Conservation (phyloP, 2,113 vertebrate species). For the Neolamprologus modestus region DNA sequence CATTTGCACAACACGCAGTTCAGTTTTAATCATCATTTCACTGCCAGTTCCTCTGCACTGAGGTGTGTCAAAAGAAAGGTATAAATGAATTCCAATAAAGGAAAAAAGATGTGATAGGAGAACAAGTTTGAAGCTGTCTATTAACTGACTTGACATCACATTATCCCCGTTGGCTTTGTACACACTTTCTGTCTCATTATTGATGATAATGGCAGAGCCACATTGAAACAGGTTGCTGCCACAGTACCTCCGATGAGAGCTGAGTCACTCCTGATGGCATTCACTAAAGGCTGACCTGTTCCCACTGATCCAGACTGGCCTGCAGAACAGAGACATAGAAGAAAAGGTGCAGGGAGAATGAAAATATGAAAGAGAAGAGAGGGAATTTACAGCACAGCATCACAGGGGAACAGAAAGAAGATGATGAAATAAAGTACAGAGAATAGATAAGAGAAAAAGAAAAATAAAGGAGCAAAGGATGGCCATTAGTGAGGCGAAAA, state of each 20-base stretch:
- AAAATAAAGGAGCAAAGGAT: background rate
- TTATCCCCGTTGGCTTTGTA: background rate
- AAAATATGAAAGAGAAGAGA: background rate
- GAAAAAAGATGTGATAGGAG: background rate
- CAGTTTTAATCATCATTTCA: background rate
- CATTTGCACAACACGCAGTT: background rate
- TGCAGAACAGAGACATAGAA: slow-evolving; percentile 50
- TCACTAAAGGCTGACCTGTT: slow-evolving; percentile 78
- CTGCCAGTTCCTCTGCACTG: background rate
- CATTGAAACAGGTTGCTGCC: background rate
- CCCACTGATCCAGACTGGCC: slow-evolving; percentile 84
- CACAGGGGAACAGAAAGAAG: background rate
- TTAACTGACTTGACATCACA: background rate
- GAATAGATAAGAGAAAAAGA: background rate
- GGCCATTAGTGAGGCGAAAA: background rate
- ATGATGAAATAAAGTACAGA: background rate
- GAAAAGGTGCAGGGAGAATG: background rate
- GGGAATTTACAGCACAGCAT: background rate
- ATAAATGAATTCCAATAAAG: background rate
- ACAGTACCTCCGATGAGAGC: slow-evolving; percentile 89
- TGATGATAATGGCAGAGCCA: background rate
- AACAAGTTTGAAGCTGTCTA: background rate
- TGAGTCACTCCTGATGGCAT: slow-evolving; percentile 81
- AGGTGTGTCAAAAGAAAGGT: background rate
- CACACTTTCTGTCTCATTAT: background rate